phyloP scores from a whole-genome alignment of 2,113 vertebrate species.

The Notechis scutatus region DNA sequence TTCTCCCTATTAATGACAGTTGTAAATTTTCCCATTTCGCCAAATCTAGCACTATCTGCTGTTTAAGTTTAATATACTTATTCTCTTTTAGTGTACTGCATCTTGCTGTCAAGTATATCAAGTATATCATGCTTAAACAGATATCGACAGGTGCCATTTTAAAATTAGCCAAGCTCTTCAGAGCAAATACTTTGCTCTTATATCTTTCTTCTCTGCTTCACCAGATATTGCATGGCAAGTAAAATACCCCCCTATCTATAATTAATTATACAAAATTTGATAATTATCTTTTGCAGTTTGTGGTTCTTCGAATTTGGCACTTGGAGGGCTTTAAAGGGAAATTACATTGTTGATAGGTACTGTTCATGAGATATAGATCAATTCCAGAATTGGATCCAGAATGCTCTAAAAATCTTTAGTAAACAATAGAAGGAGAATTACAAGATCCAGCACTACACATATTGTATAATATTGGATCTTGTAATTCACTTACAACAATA shows the following conservation, averaged over 20 bases:
- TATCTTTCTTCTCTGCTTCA: background rate
- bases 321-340: background rate
- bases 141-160: background rate
- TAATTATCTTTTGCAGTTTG: background rate
- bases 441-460: background rate
- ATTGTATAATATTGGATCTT: background rate
- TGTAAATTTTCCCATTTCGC: too few relatives aligned
- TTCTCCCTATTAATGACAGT: too few relatives aligned
- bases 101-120: too few relatives aligned
- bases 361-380: background rate
- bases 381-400: background rate
- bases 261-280: background rate
- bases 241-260: background rate
- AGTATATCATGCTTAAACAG: background rate
- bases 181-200: background rate
- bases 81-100: too few relatives aligned
- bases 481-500: background rate
- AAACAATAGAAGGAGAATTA: background rate
- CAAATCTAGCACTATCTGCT: too few relatives aligned
- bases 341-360: background rate
- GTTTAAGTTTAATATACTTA: too few relatives aligned
- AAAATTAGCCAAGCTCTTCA: background rate
- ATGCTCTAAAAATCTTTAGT: background rate
- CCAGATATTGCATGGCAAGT: background rate
- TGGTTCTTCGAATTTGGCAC: background rate